Evolutionary conservation across 2,113 vertebrate genomes (phyloP), one percentile per base, ranked within the genome.

Genomic region (Oxyruncus cristatus): DNA sequence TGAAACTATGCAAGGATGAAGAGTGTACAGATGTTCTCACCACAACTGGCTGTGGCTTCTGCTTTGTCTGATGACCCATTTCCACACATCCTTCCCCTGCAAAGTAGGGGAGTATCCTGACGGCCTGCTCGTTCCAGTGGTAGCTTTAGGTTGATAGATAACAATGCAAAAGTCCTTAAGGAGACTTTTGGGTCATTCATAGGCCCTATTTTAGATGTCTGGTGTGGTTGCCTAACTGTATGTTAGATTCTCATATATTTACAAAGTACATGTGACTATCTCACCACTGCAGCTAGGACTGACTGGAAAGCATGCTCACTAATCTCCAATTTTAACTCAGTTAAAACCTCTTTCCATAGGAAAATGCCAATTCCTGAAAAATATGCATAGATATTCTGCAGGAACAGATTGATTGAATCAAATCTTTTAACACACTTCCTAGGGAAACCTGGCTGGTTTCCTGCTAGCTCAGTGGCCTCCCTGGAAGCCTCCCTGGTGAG

Each of bases 371-470:
- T 85, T 93, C 80, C 84, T 78, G 73, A 78, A 95, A 96, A 87
- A 70, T 59, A 94, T 56, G 41, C 44, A 53, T 66, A 75, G 61
- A 65, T 94, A 82, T 94, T 91, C 84, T 76, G 44, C 58, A 89
- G 73, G 49, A 95, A 94, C 92, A 94, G 76, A 85, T 49, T 95
- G 89, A 78, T 27, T 78, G 80, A 89, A 95, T 82, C 49, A 44
- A 78, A 82, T 61, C 73, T 89, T 71, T 44, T 88, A 92, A 76
- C 91, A 92, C 66, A 71, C 26, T 94, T 94, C 89, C 95, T 89
- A 89, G 84, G 44, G 92, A 96, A 96, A 95, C 80, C 94, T 89
- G 89, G 70, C 73, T 94, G 84, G 74, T 94, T 96, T 97, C 94
- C 96, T 95, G 91, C 62, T 76, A 85, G 66, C 73, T 94, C 68